Evolutionary conservation across 2,888 invertebrate genomes (phyloP).

Genomic region (Melanotus villosus): DNA sequence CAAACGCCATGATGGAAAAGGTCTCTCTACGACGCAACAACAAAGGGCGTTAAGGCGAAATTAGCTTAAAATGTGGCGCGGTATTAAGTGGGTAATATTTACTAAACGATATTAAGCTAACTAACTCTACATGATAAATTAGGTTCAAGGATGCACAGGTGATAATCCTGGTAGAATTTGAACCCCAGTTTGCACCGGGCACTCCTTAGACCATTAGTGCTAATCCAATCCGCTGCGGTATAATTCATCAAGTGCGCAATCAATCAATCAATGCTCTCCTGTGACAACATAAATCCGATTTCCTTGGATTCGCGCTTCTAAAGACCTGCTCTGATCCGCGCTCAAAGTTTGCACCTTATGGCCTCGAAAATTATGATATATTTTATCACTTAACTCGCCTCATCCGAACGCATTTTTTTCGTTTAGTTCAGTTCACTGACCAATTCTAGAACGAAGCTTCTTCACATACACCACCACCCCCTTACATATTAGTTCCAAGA

Average conservation of each 20-base stretch:
- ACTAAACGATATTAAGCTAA: slow-evolving; percentile 33
- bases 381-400: not conserved
- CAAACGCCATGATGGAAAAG: not conserved
- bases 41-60: slow-evolving; percentile 23
- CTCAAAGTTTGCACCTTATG: slow-evolving; percentile 40
- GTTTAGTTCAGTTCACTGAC: not conserved
- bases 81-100: slow-evolving; percentile 35
- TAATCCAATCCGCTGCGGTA: slow-evolving; percentile 64
- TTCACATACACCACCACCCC: too few relatives aligned
- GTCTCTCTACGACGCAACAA: slow-evolving; percentile 1
- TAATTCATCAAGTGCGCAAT: slow-evolving; percentile 67
- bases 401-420: not conserved
- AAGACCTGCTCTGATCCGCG: slow-evolving; percentile 36
- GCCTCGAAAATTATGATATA: slow-evolving; percentile 34
- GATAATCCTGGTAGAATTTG: slow-evolving; percentile 53
- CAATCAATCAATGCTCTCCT: slow-evolving; percentile 67
- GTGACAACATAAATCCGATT: slow-evolving; percentile 68
- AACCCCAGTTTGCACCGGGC: slow-evolving; percentile 54
- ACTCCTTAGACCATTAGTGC: slow-evolving; percentile 64
- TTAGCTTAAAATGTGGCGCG: slow-evolving; percentile 25
- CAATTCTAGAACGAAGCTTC: too few relatives aligned
- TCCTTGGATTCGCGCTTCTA: slow-evolving; percentile 57
- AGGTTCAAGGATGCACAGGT: slow-evolving; percentile 52
- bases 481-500: too few relatives aligned
- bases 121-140: slow-evolving; percentile 49